These are phyloP conservation scores for Picathartes gymnocephalus DNA, from an alignment of 2,113 vertebrate genomes.

Conservation along the genomic window DNA sequence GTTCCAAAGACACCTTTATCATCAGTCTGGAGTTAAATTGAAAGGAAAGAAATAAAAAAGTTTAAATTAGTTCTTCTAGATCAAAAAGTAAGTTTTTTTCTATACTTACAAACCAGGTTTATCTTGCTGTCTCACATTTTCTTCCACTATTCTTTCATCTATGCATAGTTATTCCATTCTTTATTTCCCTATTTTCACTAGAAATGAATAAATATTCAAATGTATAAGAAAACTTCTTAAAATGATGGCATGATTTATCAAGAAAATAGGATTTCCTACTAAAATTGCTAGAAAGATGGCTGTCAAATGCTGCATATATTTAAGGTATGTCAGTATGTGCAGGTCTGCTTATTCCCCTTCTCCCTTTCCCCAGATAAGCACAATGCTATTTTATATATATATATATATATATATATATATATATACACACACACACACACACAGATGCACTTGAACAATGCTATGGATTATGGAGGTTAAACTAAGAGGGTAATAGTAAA, in stretches of 20 bases:
- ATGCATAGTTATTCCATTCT: background rate
- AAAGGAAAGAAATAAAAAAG: background rate
- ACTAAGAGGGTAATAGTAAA: background rate
- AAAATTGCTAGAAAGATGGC: background rate
- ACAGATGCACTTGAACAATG: background rate
- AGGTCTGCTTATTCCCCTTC: background rate
- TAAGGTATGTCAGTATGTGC: background rate
- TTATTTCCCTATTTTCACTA: background rate
- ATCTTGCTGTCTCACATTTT: background rate
- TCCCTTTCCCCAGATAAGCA: background rate
- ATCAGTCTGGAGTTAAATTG: constrained; percentile 81
- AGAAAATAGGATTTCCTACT: background rate
- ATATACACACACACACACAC: fast-evolving
- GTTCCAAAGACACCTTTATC: constrained; percentile 95
- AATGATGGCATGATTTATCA: background rate
- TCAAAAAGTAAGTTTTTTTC: background rate
- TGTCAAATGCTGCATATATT: background rate
- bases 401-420: background rate
- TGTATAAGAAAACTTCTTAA: background rate
- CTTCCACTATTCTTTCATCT: background rate
- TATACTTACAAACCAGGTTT: background rate
- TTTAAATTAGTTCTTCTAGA: background rate
- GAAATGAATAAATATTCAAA: background rate
- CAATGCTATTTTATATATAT: background rate
- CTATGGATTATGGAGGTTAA: background rate